These are phyloP conservation scores for Philereme vetulata DNA, from an alignment of 2,888 invertebrate genomes.

Conservation along the genomic window DNA sequence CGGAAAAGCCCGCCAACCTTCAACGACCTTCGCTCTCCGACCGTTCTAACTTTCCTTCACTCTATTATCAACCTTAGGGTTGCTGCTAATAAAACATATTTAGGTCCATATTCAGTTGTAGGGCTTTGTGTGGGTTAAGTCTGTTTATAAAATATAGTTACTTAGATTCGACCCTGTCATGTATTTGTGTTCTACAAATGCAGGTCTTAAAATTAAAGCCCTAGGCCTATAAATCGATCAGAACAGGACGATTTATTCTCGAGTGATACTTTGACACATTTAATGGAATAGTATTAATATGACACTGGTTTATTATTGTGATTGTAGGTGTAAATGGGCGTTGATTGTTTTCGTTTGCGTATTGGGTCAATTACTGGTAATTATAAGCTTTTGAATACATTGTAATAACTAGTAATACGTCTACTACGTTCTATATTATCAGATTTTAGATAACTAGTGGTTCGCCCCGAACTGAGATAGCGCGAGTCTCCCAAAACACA, in stretches of 20 bases:
- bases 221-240: conserved; percentile 70
- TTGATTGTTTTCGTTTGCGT: conserved; percentile 29
- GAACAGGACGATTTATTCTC: conserved; percentile 58
- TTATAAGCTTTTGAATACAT: not conserved
- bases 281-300: conserved; percentile 54
- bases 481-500: no score
- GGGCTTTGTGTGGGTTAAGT: conserved; percentile 30
- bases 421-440: not conserved
- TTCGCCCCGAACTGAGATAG: no score
- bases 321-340: conserved; percentile 38
- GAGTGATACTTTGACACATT: conserved; percentile 72
- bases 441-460: no score
- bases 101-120: conserved; percentile 41
- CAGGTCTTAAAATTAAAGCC: conserved; percentile 69
- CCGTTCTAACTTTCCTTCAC: conserved; percentile 61
- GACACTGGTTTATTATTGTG: conserved; percentile 47
- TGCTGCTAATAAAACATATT: conserved; percentile 23
- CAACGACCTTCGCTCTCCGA: conserved; percentile 83
- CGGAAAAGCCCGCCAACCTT: conserved; percentile 83
- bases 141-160: conserved; percentile 38
- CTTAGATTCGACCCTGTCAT: conserved; percentile 53
- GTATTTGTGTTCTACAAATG: conserved; percentile 67
- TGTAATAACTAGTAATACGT: not conserved
- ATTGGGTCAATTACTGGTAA: not conserved
- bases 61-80: conserved; percentile 43